Evolutionary conservation across 2,113 vertebrate species (phyloP), one percentile per base, ranked within the genome.

Genomic region (Lutjanus erythropterus): DNA sequence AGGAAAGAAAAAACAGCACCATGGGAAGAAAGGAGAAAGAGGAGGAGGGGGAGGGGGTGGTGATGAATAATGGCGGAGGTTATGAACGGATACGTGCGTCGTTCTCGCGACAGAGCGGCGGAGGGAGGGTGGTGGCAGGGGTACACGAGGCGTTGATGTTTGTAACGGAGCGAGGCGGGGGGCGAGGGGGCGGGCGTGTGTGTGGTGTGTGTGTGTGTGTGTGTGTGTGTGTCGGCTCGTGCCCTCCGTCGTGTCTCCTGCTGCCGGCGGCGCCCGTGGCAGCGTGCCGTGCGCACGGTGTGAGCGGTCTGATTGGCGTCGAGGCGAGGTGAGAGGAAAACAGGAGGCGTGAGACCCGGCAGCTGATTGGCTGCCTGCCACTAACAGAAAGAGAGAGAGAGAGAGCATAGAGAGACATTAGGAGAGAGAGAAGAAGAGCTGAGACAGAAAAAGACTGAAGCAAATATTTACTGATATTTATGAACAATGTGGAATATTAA

Each of bases 341-440:
- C 78, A 80, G 78, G 84, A 90, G 94, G 88, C 95, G 95, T 70
- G 94, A 94, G 91, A 95, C 92, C 90, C 86, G 74, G 81, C 92
- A 84, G 93, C 84, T 90, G 95, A 96, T 96, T 96, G 96, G 96
- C 77, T 83, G 79, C 21, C 90, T 93, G 94, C 93, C 88, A 65
- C 72, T 29, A 60, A 83, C 44, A 55, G 71, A 60, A 75, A 53
- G 78, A 68, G 81, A 70, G 85, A 68, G 68, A 58, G 27, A 50
- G 93, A 89, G 93, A 92, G 87, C 88, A 90, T 70, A 75, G 81
- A 78, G 75, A 76, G 53, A 50, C 31, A 56, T 33, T 27, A 1
- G 49, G 93, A 50, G 91, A 81, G 14, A 25, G 56, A 21, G 9
- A n/a, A n/a, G n/a, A n/a, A 12, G 19, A 27, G 3, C 2, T 47